Percentiles rank a stretch among this genome's conserved stretches.
Evolutionary conservation across 2,888 invertebrate species (phyloP).

Genomic region (Podabrus alpinus): DNA sequence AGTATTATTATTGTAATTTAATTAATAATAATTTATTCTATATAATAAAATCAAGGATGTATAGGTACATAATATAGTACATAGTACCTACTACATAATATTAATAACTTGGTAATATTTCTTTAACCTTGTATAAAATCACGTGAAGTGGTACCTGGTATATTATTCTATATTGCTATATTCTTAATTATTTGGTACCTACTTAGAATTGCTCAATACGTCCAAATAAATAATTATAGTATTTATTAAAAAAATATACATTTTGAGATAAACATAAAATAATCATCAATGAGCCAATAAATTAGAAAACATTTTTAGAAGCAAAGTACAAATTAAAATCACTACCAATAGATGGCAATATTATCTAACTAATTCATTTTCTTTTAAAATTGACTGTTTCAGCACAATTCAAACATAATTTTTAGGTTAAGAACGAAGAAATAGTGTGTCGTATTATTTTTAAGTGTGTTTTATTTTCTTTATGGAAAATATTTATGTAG

Average conservation of each 20-base stretch:
- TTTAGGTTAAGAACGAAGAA: not conserved
- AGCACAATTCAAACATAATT: not conserved
- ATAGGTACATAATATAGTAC: not conserved
- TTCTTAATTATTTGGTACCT: too few relatives aligned
- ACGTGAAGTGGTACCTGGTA: not conserved
- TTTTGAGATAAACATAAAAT: too few relatives aligned
- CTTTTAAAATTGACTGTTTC: not conserved
- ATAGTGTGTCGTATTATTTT: too few relatives aligned
- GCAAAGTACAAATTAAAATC: not conserved
- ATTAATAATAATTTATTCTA: too few relatives aligned
- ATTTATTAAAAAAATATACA: too few relatives aligned
- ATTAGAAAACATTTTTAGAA: not conserved
- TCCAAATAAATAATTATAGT: too few relatives aligned
- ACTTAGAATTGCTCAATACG: too few relatives aligned
- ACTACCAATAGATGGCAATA: not conserved
- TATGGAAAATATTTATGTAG: not conserved
- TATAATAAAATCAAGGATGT: not conserved
- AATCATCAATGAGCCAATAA: not conserved
- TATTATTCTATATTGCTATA: too few relatives aligned
- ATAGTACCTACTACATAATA: not conserved
- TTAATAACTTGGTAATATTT: too few relatives aligned
- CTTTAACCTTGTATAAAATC: not conserved
- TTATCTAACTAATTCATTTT: not conserved
- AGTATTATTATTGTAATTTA: too few relatives aligned
- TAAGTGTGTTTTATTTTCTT: not conserved